These are phyloP conservation scores for Agapornis canus DNA, from an alignment of 2,797 vertebrate species.

Conservation along the genomic window DNA sequence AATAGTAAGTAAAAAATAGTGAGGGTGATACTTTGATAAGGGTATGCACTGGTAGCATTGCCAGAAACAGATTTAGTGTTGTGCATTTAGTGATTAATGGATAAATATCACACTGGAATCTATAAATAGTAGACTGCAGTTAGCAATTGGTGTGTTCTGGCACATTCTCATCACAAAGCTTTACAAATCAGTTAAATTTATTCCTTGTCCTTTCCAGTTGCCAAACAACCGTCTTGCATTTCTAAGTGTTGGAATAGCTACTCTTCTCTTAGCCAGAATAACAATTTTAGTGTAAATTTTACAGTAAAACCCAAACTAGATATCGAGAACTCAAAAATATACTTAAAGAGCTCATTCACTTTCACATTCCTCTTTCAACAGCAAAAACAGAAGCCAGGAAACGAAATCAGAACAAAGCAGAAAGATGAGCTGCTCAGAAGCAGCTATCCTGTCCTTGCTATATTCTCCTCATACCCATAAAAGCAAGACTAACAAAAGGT, in stretches of 20 bases:
- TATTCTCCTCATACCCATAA: neutral
- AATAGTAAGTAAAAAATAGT: neutral
- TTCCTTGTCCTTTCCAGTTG: neutral
- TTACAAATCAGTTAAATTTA: constrained; percentile 9
- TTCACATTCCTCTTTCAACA: neutral
- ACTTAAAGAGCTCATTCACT: neutral
- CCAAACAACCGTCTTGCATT: neutral
- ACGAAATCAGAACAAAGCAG: neutral
- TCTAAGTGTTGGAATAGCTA: neutral
- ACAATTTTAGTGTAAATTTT: neutral
- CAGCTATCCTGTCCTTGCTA: neutral
- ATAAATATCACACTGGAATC: constrained; percentile 33
- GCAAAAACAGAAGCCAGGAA: neutral
- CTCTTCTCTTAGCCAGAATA: neutral
- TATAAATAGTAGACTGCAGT: neutral
- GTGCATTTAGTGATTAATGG: neutral
- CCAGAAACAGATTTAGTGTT: constrained; percentile 5
- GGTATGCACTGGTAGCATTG: neutral
- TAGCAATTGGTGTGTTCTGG: neutral
- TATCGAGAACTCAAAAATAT: neutral
- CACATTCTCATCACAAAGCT: constrained; percentile 9
- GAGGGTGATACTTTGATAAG: neutral
- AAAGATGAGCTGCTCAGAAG: neutral
- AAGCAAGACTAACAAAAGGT: neutral
- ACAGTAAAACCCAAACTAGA: neutral